Evolutionary conservation across 2,113 vertebrate species (phyloP).

Genomic region (Chaetops frenatus): DNA sequence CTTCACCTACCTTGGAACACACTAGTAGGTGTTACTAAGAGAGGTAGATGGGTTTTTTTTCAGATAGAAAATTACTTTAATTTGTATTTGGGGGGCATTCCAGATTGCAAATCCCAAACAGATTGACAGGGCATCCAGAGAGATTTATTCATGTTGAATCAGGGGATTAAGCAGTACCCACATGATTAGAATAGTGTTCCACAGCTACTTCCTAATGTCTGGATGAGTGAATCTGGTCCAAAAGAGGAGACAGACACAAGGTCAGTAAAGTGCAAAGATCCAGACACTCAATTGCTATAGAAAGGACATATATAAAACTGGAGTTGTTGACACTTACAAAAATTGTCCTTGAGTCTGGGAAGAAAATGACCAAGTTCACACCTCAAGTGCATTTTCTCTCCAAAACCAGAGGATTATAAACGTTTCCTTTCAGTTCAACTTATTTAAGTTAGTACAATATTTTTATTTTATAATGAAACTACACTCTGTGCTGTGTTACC

Average conservation of each 20-base stretch:
- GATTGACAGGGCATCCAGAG: neutral
- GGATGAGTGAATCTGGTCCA: neutral
- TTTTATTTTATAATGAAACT: neutral
- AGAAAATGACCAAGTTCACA: neutral
- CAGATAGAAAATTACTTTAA: neutral
- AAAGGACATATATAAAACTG: neutral
- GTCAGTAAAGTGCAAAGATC: neutral
- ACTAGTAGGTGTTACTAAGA: neutral
- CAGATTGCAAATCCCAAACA: slow-evolving; percentile 19
- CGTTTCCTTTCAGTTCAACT: neutral
- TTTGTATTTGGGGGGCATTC: neutral
- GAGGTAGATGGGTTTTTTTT: neutral
- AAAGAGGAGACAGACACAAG: neutral
- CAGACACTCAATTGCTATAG: neutral
- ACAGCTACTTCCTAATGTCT: neutral
- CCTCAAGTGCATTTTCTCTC: neutral
- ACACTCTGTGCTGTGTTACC: neutral
- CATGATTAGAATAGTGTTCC: neutral
- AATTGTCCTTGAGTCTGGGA: neutral
- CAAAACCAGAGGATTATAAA: neutral
- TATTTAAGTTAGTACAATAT: neutral
- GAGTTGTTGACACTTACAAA: neutral
- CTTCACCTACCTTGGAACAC: neutral
- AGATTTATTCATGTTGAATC: neutral
- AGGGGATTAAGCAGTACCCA: neutral